Evolutionary conservation across 1,140 invertebrate species (phyloP), one percentile per base, ranked within the genome.

Genomic region (Calliphora vicina): DNA sequence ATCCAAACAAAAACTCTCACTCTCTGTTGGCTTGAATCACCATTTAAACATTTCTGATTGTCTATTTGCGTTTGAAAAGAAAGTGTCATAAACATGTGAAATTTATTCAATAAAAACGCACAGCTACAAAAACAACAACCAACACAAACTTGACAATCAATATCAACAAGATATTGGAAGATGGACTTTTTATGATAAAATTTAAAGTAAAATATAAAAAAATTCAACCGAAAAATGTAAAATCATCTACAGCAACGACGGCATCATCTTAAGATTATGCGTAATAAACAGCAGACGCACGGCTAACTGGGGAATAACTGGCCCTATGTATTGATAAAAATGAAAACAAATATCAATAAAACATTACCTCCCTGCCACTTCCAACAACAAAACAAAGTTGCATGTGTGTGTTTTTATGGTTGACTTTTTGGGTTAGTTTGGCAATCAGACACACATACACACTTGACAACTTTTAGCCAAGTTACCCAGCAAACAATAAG

Each of bases 21-120:
- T 78, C 35, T 78, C 35, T 43, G 17, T 43, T 43, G 29, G 35
- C 5, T 78, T 78, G 8, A 43, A 23, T 45, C 74, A 29, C 20
- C 74, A 78, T 42, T 57, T 57, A 57, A 57, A 25, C 20, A 67
- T 23, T 67, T 67, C 10, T 10, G 23, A 25, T 67, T 67, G 61
- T 23, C n/a, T 67, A 67, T 67, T 67, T 67, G 20, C 61, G 6
- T 67, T 67, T 78, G 35, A 78, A 78, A 45, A 78, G 74, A 78
- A 78, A 78, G 74, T 78, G 74, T 78, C 74, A 78, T 78, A 78
- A 78, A 78, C 35, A 78, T 78, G 74, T 78, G 74, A 45, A 78
- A 78, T 78, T 43, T 78, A 76, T 76, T 35, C 27, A 42, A 35
- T n/a, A 35, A 76, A 35, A 42, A 35, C n/a, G 17, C 9, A 29